phyloP scores from a whole-genome alignment of 2,888 invertebrate genomes.

The Sthenelais limicola region DNA sequence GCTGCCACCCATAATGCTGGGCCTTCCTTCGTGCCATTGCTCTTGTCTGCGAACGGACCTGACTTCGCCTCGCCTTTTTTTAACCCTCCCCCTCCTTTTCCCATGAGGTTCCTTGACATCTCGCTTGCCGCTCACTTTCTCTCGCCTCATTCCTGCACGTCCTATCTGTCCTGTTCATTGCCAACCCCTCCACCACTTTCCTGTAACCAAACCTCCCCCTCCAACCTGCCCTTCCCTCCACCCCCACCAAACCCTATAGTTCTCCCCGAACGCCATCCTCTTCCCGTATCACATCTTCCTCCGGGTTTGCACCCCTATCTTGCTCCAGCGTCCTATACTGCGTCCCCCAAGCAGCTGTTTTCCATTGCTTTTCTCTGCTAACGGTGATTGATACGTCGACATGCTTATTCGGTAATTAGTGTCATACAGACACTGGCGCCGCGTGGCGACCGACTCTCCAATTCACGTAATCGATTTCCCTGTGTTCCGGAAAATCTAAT shows the following conservation, averaged over 20 bases:
- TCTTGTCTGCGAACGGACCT: no score
- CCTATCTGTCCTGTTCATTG: no score
- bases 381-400: slow-evolving; percentile 5
- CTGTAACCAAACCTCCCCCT: background rate
- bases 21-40: no score
- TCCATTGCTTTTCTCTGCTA: background rate
- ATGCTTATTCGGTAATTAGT: slow-evolving; percentile 38
- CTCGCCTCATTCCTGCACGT: no score
- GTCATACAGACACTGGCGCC: background rate
- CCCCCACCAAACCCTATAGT: background rate
- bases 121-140: no score
- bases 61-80: no score
- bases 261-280: background rate
- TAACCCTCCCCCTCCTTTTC: no score
- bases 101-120: no score
- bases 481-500: slow-evolving; percentile 33
- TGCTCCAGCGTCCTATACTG: background rate
- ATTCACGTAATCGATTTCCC: slow-evolving; percentile 24
- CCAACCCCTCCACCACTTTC: background rate
- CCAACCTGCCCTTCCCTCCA: background rate
- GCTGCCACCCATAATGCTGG: no score
- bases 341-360: background rate
- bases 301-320: background rate
- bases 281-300: background rate
- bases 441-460: slow-evolving; percentile 13